These are phyloP conservation scores for Atherinomorus stipes DNA, from an alignment of 2,113 vertebrate species.

Conservation along the genomic window DNA sequence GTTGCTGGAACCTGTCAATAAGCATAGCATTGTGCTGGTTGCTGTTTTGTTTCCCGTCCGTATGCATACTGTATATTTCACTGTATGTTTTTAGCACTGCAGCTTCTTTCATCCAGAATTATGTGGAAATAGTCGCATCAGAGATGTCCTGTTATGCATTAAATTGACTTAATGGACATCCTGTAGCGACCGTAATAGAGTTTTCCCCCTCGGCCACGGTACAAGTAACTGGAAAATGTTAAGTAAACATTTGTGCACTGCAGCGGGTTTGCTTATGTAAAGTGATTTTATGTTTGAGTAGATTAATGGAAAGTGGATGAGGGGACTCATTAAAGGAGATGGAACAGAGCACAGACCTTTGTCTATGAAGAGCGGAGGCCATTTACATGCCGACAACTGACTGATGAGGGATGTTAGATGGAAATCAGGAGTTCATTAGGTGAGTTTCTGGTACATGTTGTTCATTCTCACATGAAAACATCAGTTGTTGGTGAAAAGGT, in stretches of 20 bases:
- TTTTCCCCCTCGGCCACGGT: constrained; percentile 30
- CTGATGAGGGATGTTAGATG: neutral
- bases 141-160: constrained; percentile 52
- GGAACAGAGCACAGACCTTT: neutral
- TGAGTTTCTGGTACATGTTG: neutral
- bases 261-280: constrained; percentile 37
- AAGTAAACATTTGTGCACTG: constrained; percentile 31
- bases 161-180: constrained; percentile 64
- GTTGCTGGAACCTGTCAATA: constrained; percentile 53
- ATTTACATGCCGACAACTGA: neutral
- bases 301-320: constrained; percentile 41
- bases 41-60: constrained; percentile 13
- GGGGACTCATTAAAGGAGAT: neutral
- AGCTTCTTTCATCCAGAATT: constrained; percentile 32
- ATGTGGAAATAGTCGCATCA: constrained; percentile 24
- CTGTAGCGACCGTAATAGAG: constrained; percentile 54
- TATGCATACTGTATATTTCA: constrained; percentile 21
- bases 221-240: constrained; percentile 52
- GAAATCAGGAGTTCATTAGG: neutral
- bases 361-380: neutral
- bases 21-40: constrained; percentile 18
- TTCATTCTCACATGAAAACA: neutral
- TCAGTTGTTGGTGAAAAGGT: neutral
- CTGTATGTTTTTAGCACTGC: constrained; percentile 9
- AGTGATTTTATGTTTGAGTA: constrained; percentile 42